Conservation (phyloP, 2,113 vertebrate species). For the Chelonoidis abingdonii region DNA sequence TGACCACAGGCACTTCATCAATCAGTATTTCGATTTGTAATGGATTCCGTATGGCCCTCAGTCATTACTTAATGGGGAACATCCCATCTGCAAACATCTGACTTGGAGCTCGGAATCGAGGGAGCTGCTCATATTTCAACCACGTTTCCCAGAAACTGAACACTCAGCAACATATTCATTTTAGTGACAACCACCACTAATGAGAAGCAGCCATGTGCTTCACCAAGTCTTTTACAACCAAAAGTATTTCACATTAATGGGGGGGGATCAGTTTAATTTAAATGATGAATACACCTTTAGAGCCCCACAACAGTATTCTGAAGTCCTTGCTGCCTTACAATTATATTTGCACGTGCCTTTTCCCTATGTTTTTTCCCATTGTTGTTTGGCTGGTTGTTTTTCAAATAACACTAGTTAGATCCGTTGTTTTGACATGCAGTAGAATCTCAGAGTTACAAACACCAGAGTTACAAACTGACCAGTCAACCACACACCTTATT, state of each 20-base stretch:
- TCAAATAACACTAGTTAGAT: not conserved
- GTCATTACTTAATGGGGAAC: conserved; percentile 78
- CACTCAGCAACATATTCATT: conserved; percentile 79
- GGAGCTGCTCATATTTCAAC: conserved; percentile 75
- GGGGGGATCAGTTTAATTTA: conserved; percentile 20
- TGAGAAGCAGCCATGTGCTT: conserved; percentile 71
- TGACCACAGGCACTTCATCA: conserved; percentile 80
- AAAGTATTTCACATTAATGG: conserved; percentile 50
- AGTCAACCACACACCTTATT: too few species aligned
- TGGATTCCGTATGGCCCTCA: conserved; percentile 75
- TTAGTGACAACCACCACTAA: conserved; percentile 77
- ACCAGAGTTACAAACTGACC: too few species aligned
- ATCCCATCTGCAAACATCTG: conserved; percentile 76
- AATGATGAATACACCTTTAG: conserved; percentile 5
- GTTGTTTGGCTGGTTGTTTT: not conserved
- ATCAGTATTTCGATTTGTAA: conserved; percentile 78
- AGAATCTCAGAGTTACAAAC: too few species aligned
- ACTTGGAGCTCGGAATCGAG: conserved; percentile 59
- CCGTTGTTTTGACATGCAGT: conserved; percentile 5
- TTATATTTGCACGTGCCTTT: not conserved
- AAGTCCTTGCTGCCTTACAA: not conserved
- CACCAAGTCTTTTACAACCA: conserved; percentile 50
- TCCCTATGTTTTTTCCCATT: not conserved
- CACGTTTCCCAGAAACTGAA: conserved; percentile 79
- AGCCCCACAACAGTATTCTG: not conserved